Evolutionary conservation across 1,140 invertebrate species (phyloP).

Genomic region (Solenopsis invicta): DNA sequence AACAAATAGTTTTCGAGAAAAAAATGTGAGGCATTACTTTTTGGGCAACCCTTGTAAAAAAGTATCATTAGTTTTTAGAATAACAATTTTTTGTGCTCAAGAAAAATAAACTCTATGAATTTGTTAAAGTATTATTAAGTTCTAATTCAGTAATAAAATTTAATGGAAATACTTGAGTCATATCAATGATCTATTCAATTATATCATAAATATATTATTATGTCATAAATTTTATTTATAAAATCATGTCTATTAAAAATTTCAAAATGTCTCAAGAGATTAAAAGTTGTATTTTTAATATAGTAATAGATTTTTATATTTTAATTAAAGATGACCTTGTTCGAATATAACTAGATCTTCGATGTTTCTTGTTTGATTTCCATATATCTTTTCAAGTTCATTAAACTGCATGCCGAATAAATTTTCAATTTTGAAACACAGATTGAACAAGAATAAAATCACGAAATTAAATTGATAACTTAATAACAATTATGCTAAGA

Average conservation of each 20-base stretch:
- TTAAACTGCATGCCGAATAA: too few species aligned
- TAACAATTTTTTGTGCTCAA: neutral
- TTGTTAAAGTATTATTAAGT: constrained; percentile 6
- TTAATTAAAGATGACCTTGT: too few species aligned
- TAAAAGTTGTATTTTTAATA: constrained; percentile 13
- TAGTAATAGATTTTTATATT: neutral
- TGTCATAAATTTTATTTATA: neutral
- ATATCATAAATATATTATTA: neutral
- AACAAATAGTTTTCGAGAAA: too few species aligned
- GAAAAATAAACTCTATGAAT: constrained; percentile 3
- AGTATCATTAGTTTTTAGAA: neutral
- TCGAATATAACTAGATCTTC: too few species aligned
- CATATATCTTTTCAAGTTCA: too few species aligned
- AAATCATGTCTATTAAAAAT: constrained; percentile 11
- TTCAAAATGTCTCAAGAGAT: constrained; percentile 4
- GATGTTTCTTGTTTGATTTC: too few species aligned
- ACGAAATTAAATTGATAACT: too few species aligned
- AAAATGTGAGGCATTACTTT: too few species aligned
- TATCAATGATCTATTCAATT: constrained; percentile 8
- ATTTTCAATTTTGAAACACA: too few species aligned
- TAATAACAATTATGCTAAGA: too few species aligned
- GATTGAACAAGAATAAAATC: too few species aligned
- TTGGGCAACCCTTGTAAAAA: too few species aligned
- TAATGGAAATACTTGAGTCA: neutral
- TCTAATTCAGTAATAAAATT: neutral